These are phyloP conservation scores for Danio albolineatus DNA, from an alignment of 2,797 vertebrate genomes.

Conservation along the genomic window DNA sequence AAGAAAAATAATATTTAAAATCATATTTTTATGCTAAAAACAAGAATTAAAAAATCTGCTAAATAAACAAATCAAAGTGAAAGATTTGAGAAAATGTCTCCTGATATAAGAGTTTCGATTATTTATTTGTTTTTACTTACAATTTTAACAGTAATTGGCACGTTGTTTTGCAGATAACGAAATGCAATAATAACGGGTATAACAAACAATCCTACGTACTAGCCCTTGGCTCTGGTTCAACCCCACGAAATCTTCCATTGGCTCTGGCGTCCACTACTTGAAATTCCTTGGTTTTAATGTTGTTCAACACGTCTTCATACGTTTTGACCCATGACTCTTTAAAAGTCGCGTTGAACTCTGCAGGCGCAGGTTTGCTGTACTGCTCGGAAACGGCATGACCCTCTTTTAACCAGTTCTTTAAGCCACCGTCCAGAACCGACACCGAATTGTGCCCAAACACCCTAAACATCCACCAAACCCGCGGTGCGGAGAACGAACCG, in stretches of 20 bases:
- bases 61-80: too few species aligned
- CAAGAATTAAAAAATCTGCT: too few species aligned
- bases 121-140: too few species aligned
- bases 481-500: conserved; percentile 87
- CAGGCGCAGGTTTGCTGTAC: conserved; percentile 66
- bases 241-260: conserved; percentile 85
- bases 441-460: conserved; percentile 89
- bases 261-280: conserved; percentile 90
- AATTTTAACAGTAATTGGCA: background rate
- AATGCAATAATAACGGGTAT: background rate
- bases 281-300: conserved; percentile 78
- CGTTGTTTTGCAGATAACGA: background rate
- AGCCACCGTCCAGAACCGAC: conserved; percentile 90
- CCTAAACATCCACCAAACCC: conserved; percentile 98
- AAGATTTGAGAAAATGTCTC: too few species aligned
- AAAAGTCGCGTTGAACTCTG: conserved; percentile 76
- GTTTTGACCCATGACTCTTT: conserved; percentile 83
- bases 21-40: too few species aligned
- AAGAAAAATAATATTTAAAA: too few species aligned
- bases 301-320: conserved; percentile 89
- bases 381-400: conserved; percentile 81
- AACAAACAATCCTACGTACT: conserved; percentile 69
- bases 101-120: too few species aligned
- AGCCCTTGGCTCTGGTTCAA: conserved; percentile 88
- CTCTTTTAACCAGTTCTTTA: conserved; percentile 87